A percentile compares a stretch with the other conserved stretches of the same genome.
Conservation (phyloP, 2,113 vertebrate species). For the Chionis minor region DNA sequence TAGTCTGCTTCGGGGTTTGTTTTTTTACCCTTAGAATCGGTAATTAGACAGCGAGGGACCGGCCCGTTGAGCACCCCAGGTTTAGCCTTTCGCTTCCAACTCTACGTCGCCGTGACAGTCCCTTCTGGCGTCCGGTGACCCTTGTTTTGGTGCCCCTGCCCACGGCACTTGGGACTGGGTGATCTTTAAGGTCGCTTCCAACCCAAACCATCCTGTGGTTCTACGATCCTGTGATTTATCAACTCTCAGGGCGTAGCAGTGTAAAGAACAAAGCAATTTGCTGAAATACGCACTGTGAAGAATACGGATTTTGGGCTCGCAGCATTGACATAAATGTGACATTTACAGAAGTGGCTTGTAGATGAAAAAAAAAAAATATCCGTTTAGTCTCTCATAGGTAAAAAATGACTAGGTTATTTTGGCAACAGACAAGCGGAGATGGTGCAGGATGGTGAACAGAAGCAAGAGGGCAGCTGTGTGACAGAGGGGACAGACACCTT, state of each 20-base stretch:
- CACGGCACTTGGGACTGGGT: background rate
- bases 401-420: background rate
- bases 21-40: too few species aligned
- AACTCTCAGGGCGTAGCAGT: background rate
- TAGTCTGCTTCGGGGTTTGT: too few species aligned
- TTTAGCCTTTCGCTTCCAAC: background rate
- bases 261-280: background rate
- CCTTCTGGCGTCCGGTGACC: background rate
- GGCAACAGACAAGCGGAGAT: background rate
- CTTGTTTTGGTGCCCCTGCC: background rate
- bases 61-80: background rate
- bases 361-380: background rate
- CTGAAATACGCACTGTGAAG: rapidly evolving
- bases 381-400: background rate
- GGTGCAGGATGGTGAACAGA: background rate
- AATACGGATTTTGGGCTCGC: background rate
- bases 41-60: background rate
- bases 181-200: background rate
- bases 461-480: background rate
- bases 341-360: background rate
- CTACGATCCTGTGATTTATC: background rate
- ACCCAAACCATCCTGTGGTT: background rate
- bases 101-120: too few species aligned
- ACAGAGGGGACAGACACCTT: background rate
- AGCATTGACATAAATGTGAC: rapidly evolving